A percentile compares a stretch with the other conserved stretches of the same genome.
Conservation (phyloP, 64 coral and sea anemone genomes). For the Trachythela sp. region DNA sequence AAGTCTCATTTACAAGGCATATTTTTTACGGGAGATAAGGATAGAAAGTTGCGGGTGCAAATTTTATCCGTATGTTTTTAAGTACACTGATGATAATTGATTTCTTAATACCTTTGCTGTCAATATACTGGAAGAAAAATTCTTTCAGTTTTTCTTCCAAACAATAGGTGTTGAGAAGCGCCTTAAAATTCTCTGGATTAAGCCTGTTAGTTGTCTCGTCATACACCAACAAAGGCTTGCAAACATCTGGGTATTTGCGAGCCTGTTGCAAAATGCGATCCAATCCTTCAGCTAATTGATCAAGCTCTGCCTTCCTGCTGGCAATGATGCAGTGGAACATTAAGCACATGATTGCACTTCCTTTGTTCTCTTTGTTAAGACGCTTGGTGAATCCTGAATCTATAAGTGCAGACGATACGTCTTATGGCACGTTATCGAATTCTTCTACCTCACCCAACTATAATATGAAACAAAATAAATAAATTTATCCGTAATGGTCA, state of each 20-base stretch:
- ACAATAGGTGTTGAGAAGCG: neutral
- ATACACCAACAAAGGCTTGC: neutral
- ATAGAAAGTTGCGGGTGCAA: too few species aligned
- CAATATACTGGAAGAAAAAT: too few species aligned
- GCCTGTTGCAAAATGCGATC: neutral
- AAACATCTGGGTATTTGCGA: neutral
- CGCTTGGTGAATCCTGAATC: neutral
- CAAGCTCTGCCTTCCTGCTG: neutral
- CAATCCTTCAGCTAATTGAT: neutral
- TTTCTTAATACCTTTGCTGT: too few species aligned
- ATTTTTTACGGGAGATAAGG: too few species aligned
- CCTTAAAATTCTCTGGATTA: neutral
- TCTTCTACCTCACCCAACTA: neutral
- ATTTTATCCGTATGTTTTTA: too few species aligned
- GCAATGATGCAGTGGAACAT: neutral
- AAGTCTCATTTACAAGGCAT: too few species aligned
- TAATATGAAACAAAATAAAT: too few species aligned
- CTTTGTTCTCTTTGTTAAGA: neutral
- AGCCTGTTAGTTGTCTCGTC: neutral
- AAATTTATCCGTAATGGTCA: too few species aligned
- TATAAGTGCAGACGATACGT: neutral
- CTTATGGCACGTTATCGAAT: neutral
- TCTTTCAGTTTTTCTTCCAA: too few species aligned
- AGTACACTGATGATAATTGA: too few species aligned
- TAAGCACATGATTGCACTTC: neutral